phyloP scores from a whole-genome alignment of 2,888 invertebrate genomes.

The Hylaea fasciaria region DNA sequence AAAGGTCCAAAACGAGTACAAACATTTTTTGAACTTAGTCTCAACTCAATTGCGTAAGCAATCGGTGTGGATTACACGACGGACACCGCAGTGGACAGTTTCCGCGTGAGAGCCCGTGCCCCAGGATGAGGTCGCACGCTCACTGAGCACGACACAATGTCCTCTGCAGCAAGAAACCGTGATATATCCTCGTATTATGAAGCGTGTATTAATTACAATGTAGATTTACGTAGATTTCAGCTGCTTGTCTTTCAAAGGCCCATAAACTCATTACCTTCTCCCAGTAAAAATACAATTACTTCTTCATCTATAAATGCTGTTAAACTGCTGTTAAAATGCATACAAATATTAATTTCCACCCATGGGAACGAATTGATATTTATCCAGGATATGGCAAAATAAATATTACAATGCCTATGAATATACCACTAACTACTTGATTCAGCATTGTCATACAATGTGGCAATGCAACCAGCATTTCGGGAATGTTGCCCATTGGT shows the following conservation, averaged over 20 bases:
- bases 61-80: conserved; percentile 74
- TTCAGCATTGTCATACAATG: no score
- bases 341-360: no score
- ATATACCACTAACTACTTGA: no score
- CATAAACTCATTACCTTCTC: no score
- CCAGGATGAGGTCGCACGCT: conserved; percentile 75
- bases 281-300: no score
- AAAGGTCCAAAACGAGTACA: conserved; percentile 1
- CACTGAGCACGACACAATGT: conserved; percentile 71
- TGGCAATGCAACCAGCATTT: no score
- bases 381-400: no score
- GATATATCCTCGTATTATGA: conserved; percentile 27
- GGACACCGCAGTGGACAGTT: conserved; percentile 68
- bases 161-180: conserved; percentile 47
- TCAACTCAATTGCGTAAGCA: conserved; percentile 28
- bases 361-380: no score
- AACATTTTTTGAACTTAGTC: neutral
- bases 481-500: no score
- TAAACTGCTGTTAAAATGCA: no score
- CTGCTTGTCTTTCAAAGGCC: neutral
- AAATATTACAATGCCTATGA: no score
- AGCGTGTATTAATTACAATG: neutral
- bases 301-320: no score
- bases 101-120: conserved; percentile 69
- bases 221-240: conserved; percentile 1